Conservation (phyloP, 2,113 vertebrate genomes). For the Arothron firmamentum region DNA sequence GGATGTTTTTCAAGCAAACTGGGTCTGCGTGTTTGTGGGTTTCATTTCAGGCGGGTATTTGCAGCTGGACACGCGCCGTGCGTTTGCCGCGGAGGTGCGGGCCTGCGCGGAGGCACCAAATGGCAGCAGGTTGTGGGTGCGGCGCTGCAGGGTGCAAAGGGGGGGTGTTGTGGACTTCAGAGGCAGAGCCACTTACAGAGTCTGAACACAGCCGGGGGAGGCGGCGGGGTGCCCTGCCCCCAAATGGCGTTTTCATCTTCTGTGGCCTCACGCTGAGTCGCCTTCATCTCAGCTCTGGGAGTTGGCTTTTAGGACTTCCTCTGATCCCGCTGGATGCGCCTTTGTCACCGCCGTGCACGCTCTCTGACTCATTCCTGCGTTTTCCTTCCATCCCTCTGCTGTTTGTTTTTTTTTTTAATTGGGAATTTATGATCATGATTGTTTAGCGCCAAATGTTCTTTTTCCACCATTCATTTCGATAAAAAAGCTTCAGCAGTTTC, state of each 20-base stretch:
- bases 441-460: too few relatives aligned
- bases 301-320: slow-evolving; percentile 59
- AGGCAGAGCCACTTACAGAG: slow-evolving; percentile 60
- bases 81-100: background rate
- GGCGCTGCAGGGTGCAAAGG: slow-evolving; percentile 43
- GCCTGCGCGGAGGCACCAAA: slow-evolving; percentile 59
- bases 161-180: slow-evolving; percentile 64
- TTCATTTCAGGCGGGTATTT: too few relatives aligned
- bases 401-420: background rate
- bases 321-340: slow-evolving; percentile 63
- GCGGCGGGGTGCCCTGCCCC: slow-evolving; percentile 60
- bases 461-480: too few relatives aligned
- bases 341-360: slow-evolving; percentile 51
- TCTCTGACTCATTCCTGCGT: slow-evolving; percentile 1
- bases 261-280: slow-evolving; percentile 59
- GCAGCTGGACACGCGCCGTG: too few relatives aligned
- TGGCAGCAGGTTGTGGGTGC: slow-evolving; percentile 60
- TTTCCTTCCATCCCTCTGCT: slow-evolving; percentile 3
- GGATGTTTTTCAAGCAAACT: too few relatives aligned
- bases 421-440: background rate
- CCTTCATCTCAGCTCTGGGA: slow-evolving; percentile 66
- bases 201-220: slow-evolving; percentile 63
- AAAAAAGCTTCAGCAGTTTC: too few relatives aligned
- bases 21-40: too few relatives aligned
- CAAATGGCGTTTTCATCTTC: slow-evolving; percentile 76